Evolutionary conservation across 2,113 vertebrate genomes (phyloP).

Genomic region (Thermophis baileyi): DNA sequence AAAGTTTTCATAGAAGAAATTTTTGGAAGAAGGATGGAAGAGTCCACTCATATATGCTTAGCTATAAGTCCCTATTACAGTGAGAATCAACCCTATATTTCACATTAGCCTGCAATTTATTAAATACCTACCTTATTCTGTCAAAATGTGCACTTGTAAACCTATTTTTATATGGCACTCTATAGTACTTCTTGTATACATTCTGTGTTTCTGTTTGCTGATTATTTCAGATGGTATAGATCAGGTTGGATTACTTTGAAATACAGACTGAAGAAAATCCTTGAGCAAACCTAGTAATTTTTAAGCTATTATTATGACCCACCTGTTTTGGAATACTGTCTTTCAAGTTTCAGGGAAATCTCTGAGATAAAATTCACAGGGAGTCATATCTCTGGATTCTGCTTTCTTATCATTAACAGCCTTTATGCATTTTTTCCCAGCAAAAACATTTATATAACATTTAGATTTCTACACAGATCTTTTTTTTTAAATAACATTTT

Average conservation of each 20-base stretch:
- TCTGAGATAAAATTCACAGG: not conserved
- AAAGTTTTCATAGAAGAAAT: not conserved
- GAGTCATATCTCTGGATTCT: not conserved
- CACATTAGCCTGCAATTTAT: not conserved
- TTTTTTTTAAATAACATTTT: not conserved
- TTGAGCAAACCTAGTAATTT: not conserved
- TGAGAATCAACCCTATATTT: not conserved
- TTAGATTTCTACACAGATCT: not conserved
- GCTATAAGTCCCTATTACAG: not conserved
- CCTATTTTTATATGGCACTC: not conserved
- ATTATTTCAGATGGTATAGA: not conserved
- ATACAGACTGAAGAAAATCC: not conserved
- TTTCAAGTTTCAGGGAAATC: not conserved
- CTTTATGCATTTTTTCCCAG: not conserved
- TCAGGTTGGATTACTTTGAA: not conserved
- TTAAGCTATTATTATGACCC: not conserved
- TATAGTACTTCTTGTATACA: not conserved
- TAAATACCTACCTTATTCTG: not conserved
- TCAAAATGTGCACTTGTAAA: not conserved
- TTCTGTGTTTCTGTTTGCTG: not conserved
- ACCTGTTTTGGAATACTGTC: not conserved
- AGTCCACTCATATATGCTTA: not conserved
- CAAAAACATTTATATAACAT: not conserved
- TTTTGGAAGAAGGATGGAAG: not conserved
- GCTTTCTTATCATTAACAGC: conserved; percentile 14